Base-by-base conservation (phyloP, 2,113 vertebrate genomes). In the Tursiops truncatus region DNA sequence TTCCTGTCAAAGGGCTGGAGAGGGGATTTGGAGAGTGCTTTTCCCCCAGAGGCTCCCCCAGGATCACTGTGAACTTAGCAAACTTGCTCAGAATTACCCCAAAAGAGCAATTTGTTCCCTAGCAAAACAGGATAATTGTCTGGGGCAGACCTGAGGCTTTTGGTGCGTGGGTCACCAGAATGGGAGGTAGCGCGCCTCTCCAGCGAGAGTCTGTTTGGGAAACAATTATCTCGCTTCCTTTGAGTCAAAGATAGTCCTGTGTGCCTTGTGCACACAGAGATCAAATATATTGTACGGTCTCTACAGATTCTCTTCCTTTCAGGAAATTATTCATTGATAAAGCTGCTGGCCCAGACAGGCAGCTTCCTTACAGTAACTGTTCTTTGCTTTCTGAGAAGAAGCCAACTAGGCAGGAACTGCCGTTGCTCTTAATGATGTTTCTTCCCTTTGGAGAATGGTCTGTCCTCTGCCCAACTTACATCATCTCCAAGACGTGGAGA, bases 51-150 rank as follows among this genome's bases (percentile, higher is more conserved):
- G 85, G 41, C 62, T 95, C 94, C 74, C 92, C 23, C 5, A 90
- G 87, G 96, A 96, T 67, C 53, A 1, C 38, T 84, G 89, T 92
- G 95, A 97, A 97, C 95, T 96, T 97, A 94, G 92, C 90, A 96
- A 96, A 97, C 94, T 95, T 77, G 87, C 70, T 97, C 92, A 2
- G 91, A 97, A 97, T 95, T 71, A 97, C 97, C 97, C 96, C 97
- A 95, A 97, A 97, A 98, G 97, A 97, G 97, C 87, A 96, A 97
- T 97, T 98, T 97, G 92, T 87, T 97, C 92, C 97, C 92, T 96
- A 97, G 97, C 96, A 97, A 97, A 98, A 97, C 97, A 96, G 95
- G 95, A 94, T 97, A 97, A 98, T 97, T 84, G 94, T 97, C 93
- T 95, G 71, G 92, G 96, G 97, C 97, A 88, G 95, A 96, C 95